Base-by-base conservation (phyloP, 2,888 invertebrate genomes). In the Sarcophaga carnaria region DNA sequence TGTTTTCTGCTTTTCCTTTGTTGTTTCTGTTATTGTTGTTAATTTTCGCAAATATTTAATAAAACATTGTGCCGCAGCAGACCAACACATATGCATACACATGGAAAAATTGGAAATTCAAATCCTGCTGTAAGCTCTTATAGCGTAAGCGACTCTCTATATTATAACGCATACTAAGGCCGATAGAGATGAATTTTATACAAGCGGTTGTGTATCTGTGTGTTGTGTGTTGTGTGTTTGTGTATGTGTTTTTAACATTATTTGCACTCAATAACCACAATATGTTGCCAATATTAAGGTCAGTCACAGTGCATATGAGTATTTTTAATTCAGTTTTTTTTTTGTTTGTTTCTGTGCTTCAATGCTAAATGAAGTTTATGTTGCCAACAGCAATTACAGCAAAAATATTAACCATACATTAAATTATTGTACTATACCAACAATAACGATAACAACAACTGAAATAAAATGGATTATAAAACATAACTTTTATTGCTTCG, bases 211-310 rank as follows among this genome's bases (percentile, higher is more conserved):
- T 20, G 20, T 8, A 45, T n/a, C 67, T 17, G 5, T 4, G 12
- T 5, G 14, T 69, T 11, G 20, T 47, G 2, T 3, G 5, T 17
- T 37, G 45, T n/a, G 62, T 37, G 37, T 37, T 8, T 10, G 8
- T 37, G 37, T 37, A 3, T 37, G 54, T 17, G 8, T 54, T 54
- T 54, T 54, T 17, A 14, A 14, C 54, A 54, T 77, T 25, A 64
- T 49, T 64, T 66, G 60, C 79, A 76, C 81, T 81, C 70, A 69
- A 84, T 87, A 79, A 79, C 81, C 80, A 37, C 84, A 87, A 87
- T 87, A 76, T 87, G 87, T 79, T 87, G 64, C 87, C 84, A 81
- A 64, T 83, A 86, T 77, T 74, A 60, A 64, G 82, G 80, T 54
- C 54, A 70, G 47, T 69, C 49, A 14, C 17, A 54, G 14, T 54